A percentile compares a stretch with the other conserved stretches of the same genome.
phyloP scores from a whole-genome alignment of 2,888 invertebrate genomes.

The Aleiodes leptofemur region DNA sequence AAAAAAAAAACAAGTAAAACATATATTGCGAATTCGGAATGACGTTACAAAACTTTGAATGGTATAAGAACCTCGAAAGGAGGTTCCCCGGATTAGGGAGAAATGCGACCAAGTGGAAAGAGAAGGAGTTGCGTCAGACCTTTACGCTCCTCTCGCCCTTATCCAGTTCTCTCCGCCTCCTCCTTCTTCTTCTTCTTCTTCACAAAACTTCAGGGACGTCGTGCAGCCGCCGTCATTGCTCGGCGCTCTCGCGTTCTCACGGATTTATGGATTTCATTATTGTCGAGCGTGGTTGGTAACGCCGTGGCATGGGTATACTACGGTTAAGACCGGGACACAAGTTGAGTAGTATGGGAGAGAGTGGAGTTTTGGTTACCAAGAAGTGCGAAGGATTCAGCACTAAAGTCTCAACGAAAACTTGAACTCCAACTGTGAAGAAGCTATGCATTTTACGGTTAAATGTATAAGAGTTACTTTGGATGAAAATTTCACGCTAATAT shows the following conservation, averaged over 20 bases:
- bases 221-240: constrained; percentile 56
- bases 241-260: constrained; percentile 76
- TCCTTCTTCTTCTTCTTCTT: constrained; percentile 15
- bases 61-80: constrained; percentile 35
- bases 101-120: constrained; percentile 51
- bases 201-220: constrained; percentile 35
- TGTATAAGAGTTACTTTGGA: constrained; percentile 49
- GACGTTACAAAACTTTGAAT: constrained; percentile 26
- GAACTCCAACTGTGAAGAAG: constrained; percentile 62
- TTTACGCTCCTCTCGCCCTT: neutral
- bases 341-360: constrained; percentile 46
- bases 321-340: constrained; percentile 30
- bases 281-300: constrained; percentile 80
- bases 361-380: constrained; percentile 43
- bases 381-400: constrained; percentile 45
- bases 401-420: constrained; percentile 67
- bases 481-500: constrained; percentile 50
- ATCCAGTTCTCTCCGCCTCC: neutral
- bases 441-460: constrained; percentile 74
- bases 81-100: constrained; percentile 44
- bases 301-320: constrained; percentile 56
- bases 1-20: constrained; percentile 34
- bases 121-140: constrained; percentile 53
- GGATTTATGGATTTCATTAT: constrained; percentile 83
- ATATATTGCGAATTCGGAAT: constrained; percentile 39